Evolutionary conservation across 1,140 invertebrate genomes (phyloP).

Genomic region (Diprion similis): DNA sequence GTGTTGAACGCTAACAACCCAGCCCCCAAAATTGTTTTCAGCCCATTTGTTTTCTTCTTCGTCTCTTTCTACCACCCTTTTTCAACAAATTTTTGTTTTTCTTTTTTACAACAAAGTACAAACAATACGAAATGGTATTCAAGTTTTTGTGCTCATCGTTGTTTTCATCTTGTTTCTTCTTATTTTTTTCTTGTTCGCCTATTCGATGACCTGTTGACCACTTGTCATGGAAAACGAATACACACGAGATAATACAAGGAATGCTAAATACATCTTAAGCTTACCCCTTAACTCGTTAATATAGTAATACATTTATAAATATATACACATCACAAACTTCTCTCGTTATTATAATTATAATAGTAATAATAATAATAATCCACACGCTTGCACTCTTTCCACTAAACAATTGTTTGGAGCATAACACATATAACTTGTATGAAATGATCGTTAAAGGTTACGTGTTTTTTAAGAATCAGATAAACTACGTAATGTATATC

Average conservation of each 20-base stretch:
- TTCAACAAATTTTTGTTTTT: constrained; percentile 17
- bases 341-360: background rate
- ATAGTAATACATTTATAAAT: background rate
- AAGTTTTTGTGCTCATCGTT: background rate
- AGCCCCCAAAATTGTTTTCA: background rate
- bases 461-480: too few relatives aligned
- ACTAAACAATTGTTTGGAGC: background rate
- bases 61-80: background rate
- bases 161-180: constrained; percentile 17
- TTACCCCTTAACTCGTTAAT: background rate
- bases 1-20: background rate
- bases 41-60: background rate
- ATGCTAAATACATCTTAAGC: background rate
- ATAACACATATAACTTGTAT: constrained; percentile 33
- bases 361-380: background rate
- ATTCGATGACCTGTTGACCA: background rate
- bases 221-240: background rate
- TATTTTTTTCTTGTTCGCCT: background rate
- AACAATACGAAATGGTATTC: constrained; percentile 42
- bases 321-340: background rate
- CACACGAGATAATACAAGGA: background rate
- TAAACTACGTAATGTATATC: constrained; percentile 14
- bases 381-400: constrained; percentile 19
- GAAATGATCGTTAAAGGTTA: constrained; percentile 26
- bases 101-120: constrained; percentile 40